These are phyloP conservation scores for Carterocephalus palaemon DNA, from an alignment of 2,888 invertebrate genomes.

Conservation along the genomic window DNA sequence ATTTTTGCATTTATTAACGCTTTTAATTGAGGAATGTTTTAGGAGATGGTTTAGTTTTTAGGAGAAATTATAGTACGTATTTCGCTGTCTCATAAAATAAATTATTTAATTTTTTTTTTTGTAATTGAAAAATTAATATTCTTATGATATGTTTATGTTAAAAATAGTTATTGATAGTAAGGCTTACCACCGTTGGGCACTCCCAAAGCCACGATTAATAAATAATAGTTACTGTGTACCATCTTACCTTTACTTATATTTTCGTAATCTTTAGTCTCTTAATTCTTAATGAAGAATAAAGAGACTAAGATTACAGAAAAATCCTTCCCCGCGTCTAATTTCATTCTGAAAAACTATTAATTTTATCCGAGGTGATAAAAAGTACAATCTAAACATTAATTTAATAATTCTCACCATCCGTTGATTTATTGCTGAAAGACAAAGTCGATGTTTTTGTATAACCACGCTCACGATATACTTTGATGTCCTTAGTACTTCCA, in stretches of 20 bases:
- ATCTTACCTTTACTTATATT: no score
- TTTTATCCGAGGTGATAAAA: not conserved
- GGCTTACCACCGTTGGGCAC: no score
- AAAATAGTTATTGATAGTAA: no score
- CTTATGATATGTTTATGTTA: not conserved
- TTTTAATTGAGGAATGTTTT: not conserved
- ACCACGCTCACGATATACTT: slow-evolving; percentile 9
- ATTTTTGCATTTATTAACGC: not conserved
- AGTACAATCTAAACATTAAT: not conserved
- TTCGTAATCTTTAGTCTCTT: no score
- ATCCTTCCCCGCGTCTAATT: no score
- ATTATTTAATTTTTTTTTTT: not conserved
- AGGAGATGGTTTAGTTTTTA: not conserved
- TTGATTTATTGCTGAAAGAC: not conserved
- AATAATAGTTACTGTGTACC: no score
- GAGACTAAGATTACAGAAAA: no score
- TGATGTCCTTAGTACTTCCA: no score
- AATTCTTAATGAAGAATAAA: no score
- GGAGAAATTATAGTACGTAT: not conserved
- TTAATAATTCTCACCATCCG: no score
- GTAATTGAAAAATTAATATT: not conserved
- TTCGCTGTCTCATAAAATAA: not conserved
- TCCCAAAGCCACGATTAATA: no score
- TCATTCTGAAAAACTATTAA: not conserved
- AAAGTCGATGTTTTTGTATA: not conserved